These are phyloP conservation scores for Camponotus fellah DNA, from an alignment of 2,888 invertebrate species.

Conservation along the genomic window DNA sequence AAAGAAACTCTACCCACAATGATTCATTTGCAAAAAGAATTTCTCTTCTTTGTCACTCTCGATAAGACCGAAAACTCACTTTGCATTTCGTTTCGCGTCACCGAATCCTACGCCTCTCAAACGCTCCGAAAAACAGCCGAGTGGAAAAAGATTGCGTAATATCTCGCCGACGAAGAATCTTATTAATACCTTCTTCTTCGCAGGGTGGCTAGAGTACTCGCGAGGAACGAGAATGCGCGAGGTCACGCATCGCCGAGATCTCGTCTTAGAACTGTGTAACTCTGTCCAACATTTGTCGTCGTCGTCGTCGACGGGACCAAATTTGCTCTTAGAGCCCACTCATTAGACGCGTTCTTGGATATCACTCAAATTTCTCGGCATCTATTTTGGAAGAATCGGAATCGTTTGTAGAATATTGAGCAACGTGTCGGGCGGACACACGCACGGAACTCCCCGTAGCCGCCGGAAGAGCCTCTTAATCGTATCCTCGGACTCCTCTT, in stretches of 20 bases:
- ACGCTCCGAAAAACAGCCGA: not conserved
- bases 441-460: slow-evolving; percentile 31
- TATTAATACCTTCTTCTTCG: slow-evolving; percentile 11
- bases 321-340: not conserved
- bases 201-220: not conserved
- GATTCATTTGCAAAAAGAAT: slow-evolving; percentile 9
- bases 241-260: not conserved
- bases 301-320: too few species aligned
- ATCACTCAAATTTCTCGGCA: not conserved
- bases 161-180: not conserved
- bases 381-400: slow-evolving; percentile 49
- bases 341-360: slow-evolving; percentile 4
- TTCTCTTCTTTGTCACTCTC: not conserved
- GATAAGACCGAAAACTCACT: not conserved
- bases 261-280: not conserved
- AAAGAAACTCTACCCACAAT: not conserved
- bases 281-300: not conserved
- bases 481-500: slow-evolving; percentile 34
- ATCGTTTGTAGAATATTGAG: slow-evolving; percentile 53
- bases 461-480: slow-evolving; percentile 35
- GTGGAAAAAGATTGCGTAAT: not conserved
- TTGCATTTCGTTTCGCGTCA: not conserved
- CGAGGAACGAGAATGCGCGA: slow-evolving; percentile 22
- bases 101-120: not conserved
- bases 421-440: slow-evolving; percentile 47